Evolutionary conservation across 2,113 vertebrate genomes (phyloP), one percentile per base, ranked within the genome.

Genomic region (Opisthocomus hoazin): DNA sequence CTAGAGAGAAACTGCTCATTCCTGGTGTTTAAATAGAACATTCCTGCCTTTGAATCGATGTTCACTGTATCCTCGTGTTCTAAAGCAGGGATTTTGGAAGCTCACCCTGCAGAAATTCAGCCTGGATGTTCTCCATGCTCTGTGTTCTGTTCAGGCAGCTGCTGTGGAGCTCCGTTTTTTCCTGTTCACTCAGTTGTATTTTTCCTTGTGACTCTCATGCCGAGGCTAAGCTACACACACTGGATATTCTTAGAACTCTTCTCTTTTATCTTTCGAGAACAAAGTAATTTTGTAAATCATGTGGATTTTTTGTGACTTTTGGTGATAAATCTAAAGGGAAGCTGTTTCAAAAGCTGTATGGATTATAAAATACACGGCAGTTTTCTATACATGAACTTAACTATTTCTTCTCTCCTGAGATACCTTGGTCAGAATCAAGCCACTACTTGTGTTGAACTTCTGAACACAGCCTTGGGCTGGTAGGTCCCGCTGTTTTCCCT

Each of bases 251-350:
- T 29, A 51, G 66, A 87, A 37, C 90, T 91, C 41, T 87, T 89
- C 53, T 34, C 87, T 94, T 95, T 88, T 23, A 80, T 92, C 85
- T 83, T 57, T 34, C n/a, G 63, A 85, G 87, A 96, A 87, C 78
- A 95, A 93, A 94, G 90, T 15, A 7, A 11, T 73, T 83, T 77
- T 69, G 78, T 45, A 89, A 88, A 90, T 91, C 87, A 58, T 46
- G 50, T 51, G 51, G 71, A 66, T 57, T 85, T 85, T 48, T 34
- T 43, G 63, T 83, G 75, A 48, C 9, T 73, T 84, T n/a, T 51
- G 34, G 58, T 51, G 75, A 22, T 82, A 26, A 73, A 63, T 57
- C 74, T 45, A 53, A 82, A 85, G 48, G 26, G 53, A 19, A 9
- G 53, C 17, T 69, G n/a, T 45, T 83, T 57, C 53, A 41, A 64